Conservation (phyloP, 1,140 invertebrate species). For the Bombus pascuorum region DNA sequence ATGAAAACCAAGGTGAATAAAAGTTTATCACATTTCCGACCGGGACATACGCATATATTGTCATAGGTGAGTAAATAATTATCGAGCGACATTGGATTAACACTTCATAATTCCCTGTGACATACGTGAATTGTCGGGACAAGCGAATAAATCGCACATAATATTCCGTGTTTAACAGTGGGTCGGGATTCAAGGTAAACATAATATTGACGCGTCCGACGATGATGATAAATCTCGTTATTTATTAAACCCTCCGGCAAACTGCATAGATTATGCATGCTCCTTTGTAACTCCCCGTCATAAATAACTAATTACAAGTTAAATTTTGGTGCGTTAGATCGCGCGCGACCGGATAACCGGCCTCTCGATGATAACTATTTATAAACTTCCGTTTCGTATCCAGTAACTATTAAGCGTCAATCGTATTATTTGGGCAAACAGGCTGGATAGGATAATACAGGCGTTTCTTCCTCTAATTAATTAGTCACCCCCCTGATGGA, state of each 20-base stretch:
- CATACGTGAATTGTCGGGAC: background rate
- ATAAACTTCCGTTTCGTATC: conserved; percentile 23
- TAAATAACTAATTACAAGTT: conserved; percentile 37
- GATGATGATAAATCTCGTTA: conserved; percentile 19
- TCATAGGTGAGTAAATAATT: background rate
- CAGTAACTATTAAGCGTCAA: conserved; percentile 27
- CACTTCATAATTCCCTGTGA: background rate
- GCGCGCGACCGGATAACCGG: too few species aligned
- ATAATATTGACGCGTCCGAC: background rate
- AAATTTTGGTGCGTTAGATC: background rate
- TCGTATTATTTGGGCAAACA: conserved; percentile 23
- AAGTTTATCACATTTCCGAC: background rate
- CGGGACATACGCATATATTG: too few species aligned
- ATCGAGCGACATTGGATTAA: conserved; percentile 6
- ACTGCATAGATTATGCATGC: conserved; percentile 12
- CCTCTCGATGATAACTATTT: conserved; percentile 20
- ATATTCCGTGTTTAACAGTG: conserved; percentile 16
- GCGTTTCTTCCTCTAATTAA: conserved; percentile 48
- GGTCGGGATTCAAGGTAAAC: conserved; percentile 4
- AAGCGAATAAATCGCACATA: conserved; percentile 14
- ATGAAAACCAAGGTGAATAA: background rate
- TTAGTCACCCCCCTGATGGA: conserved; percentile 28
- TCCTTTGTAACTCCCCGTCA: background rate
- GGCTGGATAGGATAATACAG: background rate
- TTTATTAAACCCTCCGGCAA: conserved; percentile 6